These are phyloP conservation scores for Magallana ariakensis DNA, from an alignment of 1,140 invertebrate species.

Conservation along the genomic window DNA sequence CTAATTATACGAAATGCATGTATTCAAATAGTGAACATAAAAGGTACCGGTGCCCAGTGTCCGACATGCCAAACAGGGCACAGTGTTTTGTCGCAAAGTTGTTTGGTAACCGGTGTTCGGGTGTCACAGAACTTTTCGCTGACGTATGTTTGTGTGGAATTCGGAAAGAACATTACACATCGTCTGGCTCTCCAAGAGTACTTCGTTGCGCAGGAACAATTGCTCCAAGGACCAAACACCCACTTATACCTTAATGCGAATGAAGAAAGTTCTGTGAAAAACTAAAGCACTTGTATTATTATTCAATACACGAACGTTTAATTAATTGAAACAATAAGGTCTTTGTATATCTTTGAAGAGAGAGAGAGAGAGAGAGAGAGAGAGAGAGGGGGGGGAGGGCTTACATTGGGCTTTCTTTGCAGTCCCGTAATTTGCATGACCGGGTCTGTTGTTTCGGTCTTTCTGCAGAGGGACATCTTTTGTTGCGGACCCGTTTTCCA, in stretches of 20 bases:
- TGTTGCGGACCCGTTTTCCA: not conserved
- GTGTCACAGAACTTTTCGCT: constrained; percentile 65
- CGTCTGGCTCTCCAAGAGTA: constrained; percentile 66
- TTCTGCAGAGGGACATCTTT: not conserved
- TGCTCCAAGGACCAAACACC: constrained; percentile 72
- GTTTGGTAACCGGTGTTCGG: constrained; percentile 62
- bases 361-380: too few relatives aligned
- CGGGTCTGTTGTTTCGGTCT: not conserved
- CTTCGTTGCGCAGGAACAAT: constrained; percentile 73
- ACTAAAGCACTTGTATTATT: too few relatives aligned
- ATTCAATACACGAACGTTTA: too few relatives aligned
- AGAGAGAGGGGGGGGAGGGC: too few relatives aligned
- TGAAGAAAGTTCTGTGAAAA: too few relatives aligned
- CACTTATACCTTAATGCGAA: constrained; percentile 57
- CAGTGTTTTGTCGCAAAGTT: constrained; percentile 67
- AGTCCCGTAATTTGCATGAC: not conserved
- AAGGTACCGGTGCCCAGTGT: constrained; percentile 74
- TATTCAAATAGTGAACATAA: not conserved
- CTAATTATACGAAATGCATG: too few relatives aligned
- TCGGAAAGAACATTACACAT: constrained; percentile 68
- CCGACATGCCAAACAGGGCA: constrained; percentile 76
- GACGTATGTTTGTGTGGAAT: constrained; percentile 66
- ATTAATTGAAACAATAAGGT: too few relatives aligned
- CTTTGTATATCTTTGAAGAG: too few relatives aligned
- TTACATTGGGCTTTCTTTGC: too few relatives aligned